Conservation (phyloP, 2,888 invertebrate genomes). For the Ichneumoninae sp. region DNA sequence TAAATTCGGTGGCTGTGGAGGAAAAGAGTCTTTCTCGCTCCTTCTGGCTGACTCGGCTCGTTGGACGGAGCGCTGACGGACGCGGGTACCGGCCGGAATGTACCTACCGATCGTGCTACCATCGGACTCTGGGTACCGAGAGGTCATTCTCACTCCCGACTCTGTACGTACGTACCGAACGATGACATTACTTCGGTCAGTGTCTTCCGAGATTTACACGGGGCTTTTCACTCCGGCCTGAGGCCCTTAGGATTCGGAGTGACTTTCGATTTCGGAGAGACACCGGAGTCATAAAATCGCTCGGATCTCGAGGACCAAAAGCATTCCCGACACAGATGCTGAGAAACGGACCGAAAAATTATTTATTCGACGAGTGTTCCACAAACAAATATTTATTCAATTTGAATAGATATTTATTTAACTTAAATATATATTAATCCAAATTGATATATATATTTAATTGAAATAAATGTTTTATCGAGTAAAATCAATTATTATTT, state of each 20-base stretch:
- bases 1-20: constrained; percentile 80
- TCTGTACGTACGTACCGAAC: background rate
- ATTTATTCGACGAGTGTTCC: too few species aligned
- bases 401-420: background rate
- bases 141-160: background rate
- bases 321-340: constrained; percentile 13
- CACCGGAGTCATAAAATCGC: constrained; percentile 29
- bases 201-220: background rate
- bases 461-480: background rate
- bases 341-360: background rate
- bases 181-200: background rate
- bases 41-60: background rate
- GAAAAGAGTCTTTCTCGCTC: constrained; percentile 9
- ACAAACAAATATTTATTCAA: too few species aligned
- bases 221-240: constrained; percentile 6
- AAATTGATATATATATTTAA: too few species aligned
- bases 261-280: constrained; percentile 34
- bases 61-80: too few species aligned
- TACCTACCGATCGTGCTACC: constrained; percentile 33
- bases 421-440: background rate
- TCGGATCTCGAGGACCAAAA: background rate
- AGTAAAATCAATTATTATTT: background rate
- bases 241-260: constrained; percentile 16
- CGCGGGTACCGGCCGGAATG: background rate
- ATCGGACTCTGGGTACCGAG: background rate